Evolutionary conservation across 1,140 invertebrate species (phyloP), one percentile per base, ranked within the genome.

Genomic region (Cydia pomonella): DNA sequence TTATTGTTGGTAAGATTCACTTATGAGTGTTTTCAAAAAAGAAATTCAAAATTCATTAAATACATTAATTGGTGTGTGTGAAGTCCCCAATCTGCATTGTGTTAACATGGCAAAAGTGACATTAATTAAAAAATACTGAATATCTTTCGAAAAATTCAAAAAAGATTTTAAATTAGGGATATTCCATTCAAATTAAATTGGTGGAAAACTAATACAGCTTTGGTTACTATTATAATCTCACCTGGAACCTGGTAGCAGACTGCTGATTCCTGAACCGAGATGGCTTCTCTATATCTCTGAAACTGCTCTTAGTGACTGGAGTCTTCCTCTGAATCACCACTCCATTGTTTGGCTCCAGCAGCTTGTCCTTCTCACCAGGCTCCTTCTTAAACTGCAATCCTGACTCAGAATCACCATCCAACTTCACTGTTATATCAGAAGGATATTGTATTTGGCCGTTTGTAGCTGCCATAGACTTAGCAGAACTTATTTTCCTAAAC

Each of bases 271-370:
- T 94, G 76, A 94, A 94, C 44, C 94, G 83, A 2, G 94, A 94
- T 6, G 94, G 94, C 79, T 95, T 95, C 76, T 95, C 94, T 38
- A 94, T 90, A 82, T 95, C 94, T 27, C 94, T 91, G 79, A 95
- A 95, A 84, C 94, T 95, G 80, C 94, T 95, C 82, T 94, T 95
- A 7, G 94, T 94, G 21, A 93, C 73, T 0, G 90, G 84, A 0
- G 83, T 83, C 41, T 84, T 38, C 1, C 81, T 79, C 29, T 87
- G 85, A 23, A 85, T 74, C 5, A 79, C 74, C 6, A 80, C 76
- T 7, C 72, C 72, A 9, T 82, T 84, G 21, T 86, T 85, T 3
- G 13, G 86, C 9, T 79, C 80, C 50, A 86, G 72, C 62, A 87
- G 77, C 75, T 85, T 86, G 18, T 92, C 85, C 21, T 79, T 88